Percentiles rank a stretch among this genome's conserved stretches.
These are phyloP conservation scores for Pheosia tremula DNA, from an alignment of 2,888 invertebrate species.

Conservation along the genomic window DNA sequence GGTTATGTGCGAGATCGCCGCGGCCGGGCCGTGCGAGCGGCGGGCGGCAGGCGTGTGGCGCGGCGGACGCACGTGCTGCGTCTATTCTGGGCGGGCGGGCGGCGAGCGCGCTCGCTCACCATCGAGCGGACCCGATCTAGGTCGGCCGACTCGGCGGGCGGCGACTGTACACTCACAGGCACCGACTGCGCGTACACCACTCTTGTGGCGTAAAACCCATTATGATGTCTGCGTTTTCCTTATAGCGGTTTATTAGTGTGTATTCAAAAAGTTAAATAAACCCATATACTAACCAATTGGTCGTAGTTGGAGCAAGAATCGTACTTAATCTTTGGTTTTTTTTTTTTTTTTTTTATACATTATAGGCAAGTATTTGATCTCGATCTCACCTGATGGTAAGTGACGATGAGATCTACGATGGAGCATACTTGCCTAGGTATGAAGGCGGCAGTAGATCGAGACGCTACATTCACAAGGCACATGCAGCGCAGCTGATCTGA, in stretches of 20 bases:
- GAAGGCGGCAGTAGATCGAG: too few relatives aligned
- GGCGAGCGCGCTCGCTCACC: conserved; percentile 60
- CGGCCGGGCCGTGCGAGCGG: conserved; percentile 29
- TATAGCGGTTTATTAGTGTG: background rate
- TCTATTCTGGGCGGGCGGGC: conserved; percentile 80
- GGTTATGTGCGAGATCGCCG: background rate
- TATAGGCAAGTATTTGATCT: too few relatives aligned
- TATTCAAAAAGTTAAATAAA: too few relatives aligned
- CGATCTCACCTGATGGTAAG: too few relatives aligned
- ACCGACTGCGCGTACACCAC: conserved; percentile 18
- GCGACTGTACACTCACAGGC: conserved; percentile 45
- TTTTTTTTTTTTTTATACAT: too few relatives aligned
- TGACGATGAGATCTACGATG: too few relatives aligned
- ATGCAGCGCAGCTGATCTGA: too few relatives aligned
- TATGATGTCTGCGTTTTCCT: background rate
- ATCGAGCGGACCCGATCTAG: conserved; percentile 78
- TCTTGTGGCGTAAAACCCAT: background rate
- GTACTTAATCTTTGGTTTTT: too few relatives aligned
- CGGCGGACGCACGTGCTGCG: conserved; percentile 80
- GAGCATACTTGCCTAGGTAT: too few relatives aligned
- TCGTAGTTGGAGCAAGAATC: too few relatives aligned
- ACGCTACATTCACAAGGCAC: too few relatives aligned
- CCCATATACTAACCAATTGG: too few relatives aligned
- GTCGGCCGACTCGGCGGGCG: conserved; percentile 55
- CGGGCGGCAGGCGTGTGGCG: conserved; percentile 64